Evolutionary conservation across 2,797 vertebrate genomes (phyloP), one percentile per base, ranked within the genome.

Genomic region (Siniperca undulata): DNA sequence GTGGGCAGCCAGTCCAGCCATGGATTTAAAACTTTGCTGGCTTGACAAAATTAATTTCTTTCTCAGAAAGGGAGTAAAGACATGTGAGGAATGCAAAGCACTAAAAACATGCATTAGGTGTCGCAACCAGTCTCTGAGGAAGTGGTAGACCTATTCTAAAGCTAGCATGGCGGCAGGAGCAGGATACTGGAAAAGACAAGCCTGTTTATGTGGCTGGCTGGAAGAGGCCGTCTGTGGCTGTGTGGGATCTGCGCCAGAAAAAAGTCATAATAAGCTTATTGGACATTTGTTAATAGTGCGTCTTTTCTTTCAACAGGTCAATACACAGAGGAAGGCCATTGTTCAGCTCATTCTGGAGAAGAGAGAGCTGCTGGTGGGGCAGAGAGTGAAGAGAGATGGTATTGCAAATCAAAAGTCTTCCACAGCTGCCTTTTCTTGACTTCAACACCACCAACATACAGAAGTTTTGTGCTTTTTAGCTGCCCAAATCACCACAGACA

Each of bases 341-440:
- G 94, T 97, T 75, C 95, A 96, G 90, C 95, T 96, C 80, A 95
- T 97, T 74, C 86, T 97, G 94, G 95, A 96, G 92, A 96, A 96
- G 91, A 93, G 94, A 82, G 95, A 95, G 88, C 92, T 96, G 87
- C 92, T 96, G 86, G 94, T 95, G 76, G 94, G 94, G 34, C 95
- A 94, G 59, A 90, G 96, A 87, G 94, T 96, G 72, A 96, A 95
- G 88, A 92, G 96, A 95, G 94, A 96, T 38, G 95, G 95, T 95
- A 94, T 19, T 59, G 55, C 44, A 80, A 69, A 70, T 69, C 67
- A 1, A 34, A 80, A 60, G 17, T 13, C 76, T 62, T 77, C 83
- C 72, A 62, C 17, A 74, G 76, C 79, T 76, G 27, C 70, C 40
- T 76, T 85, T 70, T 75, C 64, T 65, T 62, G 42, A 56, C 75